Percentiles rank a stretch among this genome's conserved stretches.
phyloP scores from a whole-genome alignment of 2,797 vertebrate genomes.

The Syndactyla subalaris region DNA sequence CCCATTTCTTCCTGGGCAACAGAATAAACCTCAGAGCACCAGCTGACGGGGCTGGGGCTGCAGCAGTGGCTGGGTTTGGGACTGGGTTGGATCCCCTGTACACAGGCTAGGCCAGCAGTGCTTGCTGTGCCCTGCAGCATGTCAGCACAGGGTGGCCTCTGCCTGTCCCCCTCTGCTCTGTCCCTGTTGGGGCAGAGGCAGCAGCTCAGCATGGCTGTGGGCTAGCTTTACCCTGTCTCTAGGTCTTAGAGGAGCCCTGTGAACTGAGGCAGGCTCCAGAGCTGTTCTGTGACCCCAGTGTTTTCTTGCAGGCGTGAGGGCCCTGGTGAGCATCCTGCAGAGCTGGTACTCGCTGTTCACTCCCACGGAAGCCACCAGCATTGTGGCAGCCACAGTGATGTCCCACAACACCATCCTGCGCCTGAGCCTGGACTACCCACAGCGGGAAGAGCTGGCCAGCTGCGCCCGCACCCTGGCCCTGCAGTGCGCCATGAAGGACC shows the following conservation, averaged over 20 bases:
- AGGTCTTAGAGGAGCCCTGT: accelerated
- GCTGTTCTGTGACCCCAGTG: background rate
- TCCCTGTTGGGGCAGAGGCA: background rate
- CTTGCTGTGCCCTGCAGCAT: background rate
- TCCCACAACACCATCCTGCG: constrained; percentile 97
- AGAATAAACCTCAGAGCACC: background rate
- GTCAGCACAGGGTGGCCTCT: background rate
- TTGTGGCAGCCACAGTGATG: constrained; percentile 94
- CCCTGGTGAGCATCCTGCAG: constrained; percentile 95
- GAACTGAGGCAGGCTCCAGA: background rate
- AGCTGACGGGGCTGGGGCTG: background rate
- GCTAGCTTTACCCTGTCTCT: background rate
- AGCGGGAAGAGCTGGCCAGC: constrained; percentile 95
- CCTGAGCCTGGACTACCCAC: constrained; percentile 94
- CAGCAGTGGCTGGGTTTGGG: accelerated
- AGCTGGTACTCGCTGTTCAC: constrained; percentile 99
- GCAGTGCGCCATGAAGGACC: constrained; percentile 99
- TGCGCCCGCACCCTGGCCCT: constrained; percentile 93
- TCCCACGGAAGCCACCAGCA: constrained; percentile 96
- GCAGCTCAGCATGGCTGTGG: background rate
- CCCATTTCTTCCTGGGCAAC: background rate
- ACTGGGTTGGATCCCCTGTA: background rate
- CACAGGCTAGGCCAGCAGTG: accelerated
- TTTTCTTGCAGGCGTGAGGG: constrained; percentile 86
- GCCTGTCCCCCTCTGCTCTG: background rate